Evolutionary conservation across 2,797 vertebrate species (phyloP).

Genomic region (Acipenser ruthenus): DNA sequence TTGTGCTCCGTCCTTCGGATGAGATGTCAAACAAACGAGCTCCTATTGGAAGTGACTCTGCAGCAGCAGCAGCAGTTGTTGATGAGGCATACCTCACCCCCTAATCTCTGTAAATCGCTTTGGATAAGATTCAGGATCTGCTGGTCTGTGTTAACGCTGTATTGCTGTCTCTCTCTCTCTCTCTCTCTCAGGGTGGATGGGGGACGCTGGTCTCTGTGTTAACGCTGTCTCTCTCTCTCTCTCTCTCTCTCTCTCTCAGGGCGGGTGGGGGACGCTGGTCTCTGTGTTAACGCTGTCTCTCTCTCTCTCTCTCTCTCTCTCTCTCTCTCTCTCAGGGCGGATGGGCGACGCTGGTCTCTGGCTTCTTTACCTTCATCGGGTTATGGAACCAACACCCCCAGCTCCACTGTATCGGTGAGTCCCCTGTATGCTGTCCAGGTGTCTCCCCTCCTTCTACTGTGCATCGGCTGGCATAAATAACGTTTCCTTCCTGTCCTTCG

Average conservation of each 20-base stretch:
- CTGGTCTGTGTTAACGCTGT: constrained; percentile 56
- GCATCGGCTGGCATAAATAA: too few relatives aligned
- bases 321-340: constrained; percentile 54
- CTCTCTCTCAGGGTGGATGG: too few relatives aligned
- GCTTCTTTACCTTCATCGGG: constrained; percentile 82
- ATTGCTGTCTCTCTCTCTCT: not conserved
- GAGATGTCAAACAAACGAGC: too few relatives aligned
- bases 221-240: constrained; percentile 1
- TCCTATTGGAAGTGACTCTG: too few relatives aligned
- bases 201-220: too few relatives aligned
- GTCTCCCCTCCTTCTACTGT: not conserved
- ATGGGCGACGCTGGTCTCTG: constrained; percentile 81
- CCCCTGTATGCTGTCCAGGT: not conserved
- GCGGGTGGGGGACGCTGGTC: constrained; percentile 84
- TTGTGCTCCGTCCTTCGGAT: too few relatives aligned
- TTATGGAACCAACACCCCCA: constrained; percentile 88
- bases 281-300: constrained; percentile 35
- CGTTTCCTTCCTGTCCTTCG: constrained; percentile 2
- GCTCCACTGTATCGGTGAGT: constrained; percentile 68
- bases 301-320: not conserved
- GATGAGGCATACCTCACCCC: too few relatives aligned
- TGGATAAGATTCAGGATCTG: constrained; percentile 19
- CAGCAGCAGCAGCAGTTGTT: too few relatives aligned
- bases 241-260: constrained; percentile 37
- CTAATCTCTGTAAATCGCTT: too few relatives aligned